Evolutionary conservation across 2,797 vertebrate genomes (phyloP), one percentile per base, ranked within the genome.

Genomic region (Oryzias dopingdopingensis): DNA sequence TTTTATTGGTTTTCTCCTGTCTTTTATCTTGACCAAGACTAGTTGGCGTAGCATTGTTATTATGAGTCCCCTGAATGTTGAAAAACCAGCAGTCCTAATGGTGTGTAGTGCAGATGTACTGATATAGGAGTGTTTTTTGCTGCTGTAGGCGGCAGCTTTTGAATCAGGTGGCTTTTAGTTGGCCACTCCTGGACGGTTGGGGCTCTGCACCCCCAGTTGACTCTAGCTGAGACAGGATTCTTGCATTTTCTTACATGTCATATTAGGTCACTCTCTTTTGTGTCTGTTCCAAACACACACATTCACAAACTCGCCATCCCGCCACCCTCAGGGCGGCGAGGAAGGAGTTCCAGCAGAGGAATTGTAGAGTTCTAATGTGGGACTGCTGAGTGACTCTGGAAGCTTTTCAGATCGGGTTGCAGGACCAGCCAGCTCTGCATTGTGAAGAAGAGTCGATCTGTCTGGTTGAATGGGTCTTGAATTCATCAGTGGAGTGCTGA

Each of bases 351-450:
- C 70, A 49, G 72, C 61, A 72, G 74, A 89, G 88, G 87, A 90
- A 88, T 78, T 88, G 81, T 74, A 75, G 79, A 81, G 85, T 80
- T 80, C 81, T 84, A 79, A 84, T 83, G 80, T 72, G 74, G 70
- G 78, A 26, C 82, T 72, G 83, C 70, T 87, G 87, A 88, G 79
- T 85, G 87, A 88, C 83, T 84, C 55, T 71, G 68, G 59, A 68
- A 62, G 66, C 49, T 73, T 69, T 67, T 53, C 20, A 54, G 88
- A 85, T 91, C 86, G n/a, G 61, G 81, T 89, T 89, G 70, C 86
- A 15, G 73, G 70, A 62, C 51, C 61, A 48, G 76, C 60, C 46
- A 16, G 55, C 53, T 52, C 70, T 79, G 52, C 47, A 83, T 86
- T 84, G 82, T 88, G 23, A 74, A 40, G 77, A 80, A 58, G 80